Base-by-base conservation (phyloP, 2,113 vertebrate species). In the Xerus inauris region DNA sequence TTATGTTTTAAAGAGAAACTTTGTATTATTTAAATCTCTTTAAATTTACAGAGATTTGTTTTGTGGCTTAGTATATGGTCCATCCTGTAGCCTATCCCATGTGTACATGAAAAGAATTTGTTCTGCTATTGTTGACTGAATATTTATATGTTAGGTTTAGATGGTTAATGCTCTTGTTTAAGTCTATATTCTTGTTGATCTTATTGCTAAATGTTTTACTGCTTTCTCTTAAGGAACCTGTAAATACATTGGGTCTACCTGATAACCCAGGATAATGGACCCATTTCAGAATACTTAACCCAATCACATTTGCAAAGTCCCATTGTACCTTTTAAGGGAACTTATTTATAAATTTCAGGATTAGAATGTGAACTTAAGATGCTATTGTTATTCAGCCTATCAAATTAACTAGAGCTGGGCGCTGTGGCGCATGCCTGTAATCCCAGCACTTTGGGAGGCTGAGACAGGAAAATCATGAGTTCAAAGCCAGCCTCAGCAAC, bases 21-120 rank as follows among this genome's bases (percentile, higher is more conserved):
- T 85, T n/a, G 4, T 76, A 84, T 84, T 14, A 75, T 88, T 96
- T 93, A 30, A 83, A 8, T 54, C 35, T 87, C 92, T 94, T 92
- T 4, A 57, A 94, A 80, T 84, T 42, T 96, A 83, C 87, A 16
- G 45, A 84, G 49, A 93, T 24, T 49, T 93, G 26, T 90, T 88
- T 85, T 95, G 30, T 72, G 42, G 6, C 24, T 85, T 77, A 26
- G 26, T 57, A 38, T 73, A 67, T 54, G 30, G 16, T 73, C 35
- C 30, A 51, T 71, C 8, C 38, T 94, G 26, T 14, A 86, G 35
- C 91, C 59, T 67, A 95, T 51, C 80, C 9, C 51, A 35, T 72
- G 16, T 47, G 3, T 38, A 81, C 16, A 26, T 82, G 67, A 88
- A 35, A 95, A 93, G 40, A 93, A 65, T 51, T 47, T 81, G 7